Evolutionary conservation across 2,113 vertebrate species (phyloP).

Genomic region (Pseudorhombus dupliciocellatus): DNA sequence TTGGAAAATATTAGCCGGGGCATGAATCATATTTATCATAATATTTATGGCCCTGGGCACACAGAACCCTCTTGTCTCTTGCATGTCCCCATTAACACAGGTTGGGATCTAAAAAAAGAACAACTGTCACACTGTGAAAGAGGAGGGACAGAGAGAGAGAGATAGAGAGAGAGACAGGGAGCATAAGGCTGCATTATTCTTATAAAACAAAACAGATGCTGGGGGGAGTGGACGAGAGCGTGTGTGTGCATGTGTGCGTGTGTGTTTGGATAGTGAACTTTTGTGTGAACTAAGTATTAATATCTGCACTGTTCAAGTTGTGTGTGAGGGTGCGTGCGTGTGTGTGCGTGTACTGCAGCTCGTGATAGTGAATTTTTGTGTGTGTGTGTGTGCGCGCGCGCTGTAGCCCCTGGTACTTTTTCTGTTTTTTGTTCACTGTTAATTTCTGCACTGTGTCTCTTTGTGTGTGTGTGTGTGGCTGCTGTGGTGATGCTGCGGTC

Average conservation of each 20-base stretch:
- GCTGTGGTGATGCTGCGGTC: conserved; percentile 26
- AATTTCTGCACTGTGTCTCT: neutral
- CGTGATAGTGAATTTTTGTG: neutral
- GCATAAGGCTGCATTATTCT: conserved; percentile 59
- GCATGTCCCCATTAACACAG: conserved; percentile 20
- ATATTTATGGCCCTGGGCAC: conserved; percentile 64
- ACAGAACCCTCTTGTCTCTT: conserved; percentile 53
- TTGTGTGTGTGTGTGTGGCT: neutral
- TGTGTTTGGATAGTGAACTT: neutral
- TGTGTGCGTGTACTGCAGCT: conserved; percentile 11
- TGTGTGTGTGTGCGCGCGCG: neutral
- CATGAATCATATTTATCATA: conserved; percentile 78
- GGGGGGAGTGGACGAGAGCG: conserved; percentile 40
- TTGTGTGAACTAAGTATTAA: conserved; percentile 9
- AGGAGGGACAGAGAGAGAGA: conserved; percentile 3
- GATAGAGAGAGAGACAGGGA: conserved; percentile 12
- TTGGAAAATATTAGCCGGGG: conserved; percentile 80
- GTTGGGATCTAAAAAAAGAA: conserved; percentile 29
- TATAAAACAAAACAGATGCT: conserved; percentile 75
- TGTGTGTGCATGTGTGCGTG: conserved; percentile 4
- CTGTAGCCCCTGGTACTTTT: too few species aligned
- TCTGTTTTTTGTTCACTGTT: too few species aligned
- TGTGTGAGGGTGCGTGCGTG: neutral
- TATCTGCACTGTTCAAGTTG: too few species aligned
- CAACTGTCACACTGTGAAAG: conserved; percentile 39